Base-by-base conservation (phyloP, 2,888 invertebrate genomes). In the Cosmopolites sordidus region DNA sequence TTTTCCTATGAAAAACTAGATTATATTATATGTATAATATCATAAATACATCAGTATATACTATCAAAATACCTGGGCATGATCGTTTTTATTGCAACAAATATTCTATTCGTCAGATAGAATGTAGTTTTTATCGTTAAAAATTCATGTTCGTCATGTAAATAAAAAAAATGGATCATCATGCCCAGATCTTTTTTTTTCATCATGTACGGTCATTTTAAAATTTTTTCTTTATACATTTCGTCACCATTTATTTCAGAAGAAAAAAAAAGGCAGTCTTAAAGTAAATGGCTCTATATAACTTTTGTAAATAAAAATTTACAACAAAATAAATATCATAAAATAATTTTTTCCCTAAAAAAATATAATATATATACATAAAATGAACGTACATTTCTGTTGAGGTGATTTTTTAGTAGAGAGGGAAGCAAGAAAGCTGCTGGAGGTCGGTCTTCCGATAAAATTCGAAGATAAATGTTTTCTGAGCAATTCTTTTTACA, bases 161-260 rank as follows among this genome's bases (percentile, higher is more conserved):
- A n/a, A n/a, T n/a, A n/a, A n/a, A n/a, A n/a, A n/a, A n/a, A n/a
- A n/a, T 51, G 18, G 43, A 43, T 46, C 33, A 56, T 49, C 47
- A 48, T 54, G 68, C 68, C 58, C 69, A 68, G 66, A 66, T 66
- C 62, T 65, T 63, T 33, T 33, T 33, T 65, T 63, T n/a, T 33
- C 12, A 48, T 43, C 54, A 70, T 71, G 71, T 70, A 69, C 71
- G 70, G 65, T 70, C 71, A 72, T 70, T 71, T 71, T 69, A 69
- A 63, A 55, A 37, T 46, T 51, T 61, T 56, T 59, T 62, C 60
- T 60, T 56, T 58, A 57, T 52, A 62, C 51, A 51, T 55, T 52
- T 48, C 58, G 40, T 55, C 45, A 33, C 47, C 60, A 51, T 58
- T 54, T 58, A 62, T 62, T 62, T 63, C 57, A 62, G 33, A 62